A percentile compares a stretch with the other conserved stretches of the same genome.
phyloP scores from a whole-genome alignment of 2,797 vertebrate genomes.

The Aselliscus stoliczkanus region DNA sequence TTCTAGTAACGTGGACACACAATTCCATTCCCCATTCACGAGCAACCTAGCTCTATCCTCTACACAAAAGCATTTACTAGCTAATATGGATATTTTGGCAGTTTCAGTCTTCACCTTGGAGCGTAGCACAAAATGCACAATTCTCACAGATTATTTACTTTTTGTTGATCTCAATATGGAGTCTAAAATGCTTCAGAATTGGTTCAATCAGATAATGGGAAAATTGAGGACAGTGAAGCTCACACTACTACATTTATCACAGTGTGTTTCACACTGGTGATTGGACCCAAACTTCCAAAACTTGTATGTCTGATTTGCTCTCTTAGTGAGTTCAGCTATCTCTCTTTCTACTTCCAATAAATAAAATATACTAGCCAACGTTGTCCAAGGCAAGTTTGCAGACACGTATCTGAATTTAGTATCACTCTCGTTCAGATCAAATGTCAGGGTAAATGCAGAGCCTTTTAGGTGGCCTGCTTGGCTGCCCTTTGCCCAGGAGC shows the following conservation, averaged over 20 bases:
- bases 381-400: constrained; percentile 1
- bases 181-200: not conserved
- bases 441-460: not conserved
- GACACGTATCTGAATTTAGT: not conserved
- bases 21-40: constrained; percentile 55
- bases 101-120: not conserved
- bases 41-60: constrained; percentile 45
- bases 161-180: not conserved
- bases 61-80: constrained; percentile 47
- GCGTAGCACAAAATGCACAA: not conserved
- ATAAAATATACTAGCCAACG: constrained; percentile 41
- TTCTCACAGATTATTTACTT: not conserved
- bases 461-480: not conserved
- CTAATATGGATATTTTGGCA: not conserved
- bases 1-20: not conserved
- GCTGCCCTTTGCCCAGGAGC: constrained; percentile 25
- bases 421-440: constrained; percentile 43
- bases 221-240: not conserved
- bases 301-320: not conserved
- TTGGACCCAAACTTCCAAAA: not conserved
- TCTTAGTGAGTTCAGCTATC: not conserved
- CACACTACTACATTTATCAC: not conserved
- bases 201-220: not conserved
- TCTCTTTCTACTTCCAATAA: constrained; percentile 15
- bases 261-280: not conserved